Conservation (phyloP, 2,888 invertebrate genomes). For the Branchellion lobata region DNA sequence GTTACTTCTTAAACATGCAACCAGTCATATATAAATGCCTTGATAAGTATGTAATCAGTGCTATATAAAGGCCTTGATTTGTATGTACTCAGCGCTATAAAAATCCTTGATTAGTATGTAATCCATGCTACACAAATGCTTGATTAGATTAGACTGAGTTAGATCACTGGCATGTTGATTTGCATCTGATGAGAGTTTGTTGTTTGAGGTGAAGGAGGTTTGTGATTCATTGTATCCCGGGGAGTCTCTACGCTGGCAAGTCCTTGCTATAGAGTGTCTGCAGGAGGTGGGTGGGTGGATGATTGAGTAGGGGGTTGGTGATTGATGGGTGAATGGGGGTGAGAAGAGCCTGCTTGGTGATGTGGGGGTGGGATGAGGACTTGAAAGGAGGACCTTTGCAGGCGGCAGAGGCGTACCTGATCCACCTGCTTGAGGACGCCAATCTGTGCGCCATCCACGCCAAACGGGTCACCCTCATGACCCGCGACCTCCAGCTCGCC, state of each 20-base stretch:
- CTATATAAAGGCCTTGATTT: neutral
- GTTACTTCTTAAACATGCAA: too few species aligned
- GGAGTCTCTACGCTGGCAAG: slow-evolving; percentile 54
- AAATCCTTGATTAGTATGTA: neutral
- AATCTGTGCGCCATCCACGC: slow-evolving; percentile 48
- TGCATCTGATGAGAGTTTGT: too few species aligned
- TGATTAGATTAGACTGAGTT: too few species aligned
- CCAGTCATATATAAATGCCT: too few species aligned
- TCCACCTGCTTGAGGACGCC: slow-evolving; percentile 45
- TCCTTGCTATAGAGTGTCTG: slow-evolving; percentile 53
- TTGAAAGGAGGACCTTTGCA: neutral
- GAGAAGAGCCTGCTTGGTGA: neutral
- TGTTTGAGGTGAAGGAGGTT: slow-evolving; percentile 41
- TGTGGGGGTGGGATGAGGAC: neutral
- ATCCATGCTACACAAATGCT: neutral
- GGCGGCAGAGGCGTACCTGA: slow-evolving; percentile 46
- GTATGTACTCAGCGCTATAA: neutral
- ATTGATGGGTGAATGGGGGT: neutral
- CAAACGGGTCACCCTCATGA: slow-evolving; percentile 47
- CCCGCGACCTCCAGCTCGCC: slow-evolving; percentile 46
- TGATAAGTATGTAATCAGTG: neutral
- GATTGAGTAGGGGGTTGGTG: neutral
- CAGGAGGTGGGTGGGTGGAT: neutral
- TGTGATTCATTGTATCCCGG: neutral
- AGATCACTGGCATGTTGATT: too few species aligned